Conservation (phyloP, 2,888 invertebrate genomes). For the Colletes collaris region DNA sequence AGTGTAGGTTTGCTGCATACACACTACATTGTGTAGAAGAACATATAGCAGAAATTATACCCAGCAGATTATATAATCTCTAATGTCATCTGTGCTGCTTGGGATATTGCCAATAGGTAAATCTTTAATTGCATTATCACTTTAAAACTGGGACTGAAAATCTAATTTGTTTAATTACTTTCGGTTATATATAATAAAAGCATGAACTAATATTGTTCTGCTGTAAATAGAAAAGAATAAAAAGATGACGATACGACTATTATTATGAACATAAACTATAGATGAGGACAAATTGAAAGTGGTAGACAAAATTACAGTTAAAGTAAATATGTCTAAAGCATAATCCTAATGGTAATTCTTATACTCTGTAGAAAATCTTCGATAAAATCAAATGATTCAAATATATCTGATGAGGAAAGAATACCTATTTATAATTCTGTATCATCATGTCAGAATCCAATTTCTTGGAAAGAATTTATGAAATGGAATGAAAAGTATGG, state of each 20-base stretch:
- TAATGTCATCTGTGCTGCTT: constrained; percentile 86
- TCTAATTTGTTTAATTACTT: too few relatives aligned
- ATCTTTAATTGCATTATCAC: neutral
- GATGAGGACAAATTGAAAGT: neutral
- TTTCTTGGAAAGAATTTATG: constrained; percentile 90
- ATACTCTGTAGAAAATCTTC: constrained; percentile 5
- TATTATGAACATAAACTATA: neutral
- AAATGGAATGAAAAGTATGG: constrained; percentile 84
- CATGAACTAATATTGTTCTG: neutral
- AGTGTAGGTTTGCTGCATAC: constrained; percentile 86
- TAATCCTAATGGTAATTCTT: neutral
- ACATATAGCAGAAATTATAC: constrained; percentile 87
- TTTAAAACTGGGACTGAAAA: neutral
- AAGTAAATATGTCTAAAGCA: neutral
- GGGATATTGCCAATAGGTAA: constrained; percentile 79
- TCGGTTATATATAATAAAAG: too few relatives aligned
- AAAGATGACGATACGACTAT: neutral
- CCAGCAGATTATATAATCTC: constrained; percentile 88
- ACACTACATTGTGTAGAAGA: constrained; percentile 84
- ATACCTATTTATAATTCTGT: constrained; percentile 93
- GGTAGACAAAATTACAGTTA: too few relatives aligned
- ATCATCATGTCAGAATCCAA: constrained; percentile 91
- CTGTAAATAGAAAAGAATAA: neutral
- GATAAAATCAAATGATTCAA: neutral
- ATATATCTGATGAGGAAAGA: constrained; percentile 72